A percentile compares a stretch with the other conserved stretches of the same genome.
These are phyloP conservation scores for Nasua narica DNA, from an alignment of 2,797 vertebrate species.

Conservation along the genomic window DNA sequence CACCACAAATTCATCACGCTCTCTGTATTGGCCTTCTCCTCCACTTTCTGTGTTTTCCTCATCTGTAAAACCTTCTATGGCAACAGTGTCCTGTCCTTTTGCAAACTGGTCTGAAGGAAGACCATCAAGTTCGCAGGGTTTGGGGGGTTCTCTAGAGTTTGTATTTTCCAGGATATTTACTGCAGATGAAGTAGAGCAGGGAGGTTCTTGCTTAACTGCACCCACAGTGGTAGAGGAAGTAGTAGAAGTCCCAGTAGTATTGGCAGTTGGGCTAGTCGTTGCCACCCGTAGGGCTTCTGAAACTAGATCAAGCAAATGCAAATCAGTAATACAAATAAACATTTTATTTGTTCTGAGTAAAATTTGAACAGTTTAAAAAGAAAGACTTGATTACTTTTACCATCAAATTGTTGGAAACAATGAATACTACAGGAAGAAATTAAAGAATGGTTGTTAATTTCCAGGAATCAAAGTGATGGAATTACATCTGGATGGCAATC, in stretches of 20 bases:
- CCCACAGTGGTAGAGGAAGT: slow-evolving; percentile 47
- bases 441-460: slow-evolving; percentile 21
- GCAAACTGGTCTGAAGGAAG: slow-evolving; percentile 86
- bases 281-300: slow-evolving; percentile 79
- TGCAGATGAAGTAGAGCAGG: slow-evolving; percentile 77
- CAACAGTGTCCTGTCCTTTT: slow-evolving; percentile 87
- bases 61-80: slow-evolving; percentile 94
- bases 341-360: slow-evolving; percentile 5
- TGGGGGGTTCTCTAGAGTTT: slow-evolving; percentile 76
- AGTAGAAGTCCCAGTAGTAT: slow-evolving; percentile 56
- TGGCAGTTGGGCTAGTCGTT: slow-evolving; percentile 55
- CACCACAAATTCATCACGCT: slow-evolving; percentile 98
- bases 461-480: background rate
- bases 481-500: background rate
- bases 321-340: slow-evolving; percentile 51
- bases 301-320: slow-evolving; percentile 65
- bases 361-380: slow-evolving; percentile 5
- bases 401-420: slow-evolving; percentile 20
- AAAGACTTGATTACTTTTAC: slow-evolving; percentile 21
- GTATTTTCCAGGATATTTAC: slow-evolving; percentile 80
- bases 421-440: slow-evolving; percentile 17
- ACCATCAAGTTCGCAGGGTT: slow-evolving; percentile 81
- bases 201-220: slow-evolving; percentile 84
- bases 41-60: slow-evolving; percentile 95
- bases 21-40: slow-evolving; percentile 97